phyloP scores from a whole-genome alignment of 2,113 vertebrate genomes.

The Motacilla alba region DNA sequence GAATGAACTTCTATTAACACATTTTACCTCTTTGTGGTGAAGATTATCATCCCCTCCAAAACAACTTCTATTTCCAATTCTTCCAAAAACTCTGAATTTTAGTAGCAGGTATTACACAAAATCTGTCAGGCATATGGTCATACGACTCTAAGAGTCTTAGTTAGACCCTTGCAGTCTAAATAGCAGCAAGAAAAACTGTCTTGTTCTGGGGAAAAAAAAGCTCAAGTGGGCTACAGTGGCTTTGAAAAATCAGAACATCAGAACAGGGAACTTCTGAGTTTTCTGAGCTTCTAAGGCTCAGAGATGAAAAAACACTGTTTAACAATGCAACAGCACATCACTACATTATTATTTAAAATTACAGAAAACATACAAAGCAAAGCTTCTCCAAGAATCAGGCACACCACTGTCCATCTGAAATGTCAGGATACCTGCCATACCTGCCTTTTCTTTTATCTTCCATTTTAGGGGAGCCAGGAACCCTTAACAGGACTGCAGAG shows the following conservation, averaged over 20 bases:
- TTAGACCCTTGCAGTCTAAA: background rate
- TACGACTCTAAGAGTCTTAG: background rate
- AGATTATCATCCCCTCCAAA: background rate
- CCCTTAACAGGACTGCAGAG: background rate
- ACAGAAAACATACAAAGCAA: background rate
- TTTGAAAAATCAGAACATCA: background rate
- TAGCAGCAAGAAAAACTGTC: background rate
- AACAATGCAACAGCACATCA: background rate
- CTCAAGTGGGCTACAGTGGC: background rate
- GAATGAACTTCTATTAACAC: background rate
- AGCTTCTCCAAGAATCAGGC: background rate
- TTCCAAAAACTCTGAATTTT: background rate
- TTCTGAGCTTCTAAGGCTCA: background rate
- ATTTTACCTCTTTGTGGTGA: background rate
- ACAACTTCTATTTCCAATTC: background rate
- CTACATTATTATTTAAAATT: background rate
- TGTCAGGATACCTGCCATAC: background rate
- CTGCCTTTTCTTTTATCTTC: background rate
- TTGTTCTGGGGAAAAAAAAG: background rate
- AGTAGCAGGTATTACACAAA: background rate
- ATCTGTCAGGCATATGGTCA: background rate
- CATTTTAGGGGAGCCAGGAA: background rate
- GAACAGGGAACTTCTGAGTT: background rate
- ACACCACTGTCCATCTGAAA: background rate
- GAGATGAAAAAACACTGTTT: background rate